phyloP scores from a whole-genome alignment of 2,113 vertebrate species.

The Micronycteris hirsuta region DNA sequence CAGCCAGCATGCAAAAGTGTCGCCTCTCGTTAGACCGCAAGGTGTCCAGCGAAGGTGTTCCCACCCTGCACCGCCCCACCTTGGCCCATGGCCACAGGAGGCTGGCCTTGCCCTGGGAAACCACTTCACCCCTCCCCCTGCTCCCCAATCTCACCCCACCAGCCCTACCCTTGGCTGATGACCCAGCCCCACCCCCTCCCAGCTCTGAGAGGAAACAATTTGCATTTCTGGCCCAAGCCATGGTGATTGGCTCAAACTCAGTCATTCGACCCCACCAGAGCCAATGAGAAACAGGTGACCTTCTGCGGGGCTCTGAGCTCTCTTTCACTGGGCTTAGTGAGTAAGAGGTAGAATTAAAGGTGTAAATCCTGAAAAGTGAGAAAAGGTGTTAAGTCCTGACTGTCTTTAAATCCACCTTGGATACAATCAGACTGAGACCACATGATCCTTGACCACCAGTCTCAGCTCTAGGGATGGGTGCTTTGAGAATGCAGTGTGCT shows the following conservation, averaged over 20 bases:
- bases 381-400: no score
- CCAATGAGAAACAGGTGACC: background rate
- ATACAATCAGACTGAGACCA: background rate
- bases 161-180: no score
- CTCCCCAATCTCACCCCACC: background rate
- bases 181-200: background rate
- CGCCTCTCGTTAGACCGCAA: background rate
- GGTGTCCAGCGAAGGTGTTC: background rate
- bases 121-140: background rate
- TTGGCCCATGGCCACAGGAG: background rate
- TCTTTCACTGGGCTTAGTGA: background rate
- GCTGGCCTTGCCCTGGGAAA: background rate
- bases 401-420: background rate
- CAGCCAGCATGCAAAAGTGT: background rate
- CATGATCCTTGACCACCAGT: background rate
- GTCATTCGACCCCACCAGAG: background rate
- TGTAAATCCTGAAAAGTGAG: no score
- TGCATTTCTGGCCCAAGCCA: background rate
- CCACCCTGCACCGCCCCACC: background rate
- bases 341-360: background rate
- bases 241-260: background rate
- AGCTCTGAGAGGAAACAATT: no score
- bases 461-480: background rate
- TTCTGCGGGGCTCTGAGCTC: background rate
- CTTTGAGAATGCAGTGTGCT: rapidly evolving